Conservation (phyloP, 2,888 invertebrate genomes). For the Bugula neritina region DNA sequence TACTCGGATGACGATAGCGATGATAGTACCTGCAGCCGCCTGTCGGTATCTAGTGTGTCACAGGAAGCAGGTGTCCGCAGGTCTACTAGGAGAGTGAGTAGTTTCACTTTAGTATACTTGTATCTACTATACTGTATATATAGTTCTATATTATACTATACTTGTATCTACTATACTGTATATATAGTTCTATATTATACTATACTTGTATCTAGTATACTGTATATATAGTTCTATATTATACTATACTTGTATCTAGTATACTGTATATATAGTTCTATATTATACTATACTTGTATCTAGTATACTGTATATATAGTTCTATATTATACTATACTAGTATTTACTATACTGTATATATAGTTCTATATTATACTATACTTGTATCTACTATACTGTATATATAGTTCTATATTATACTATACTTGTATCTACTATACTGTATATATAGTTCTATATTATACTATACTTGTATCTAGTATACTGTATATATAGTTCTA, state of each 20-base stretch:
- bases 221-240: neutral
- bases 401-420: neutral
- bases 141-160: neutral
- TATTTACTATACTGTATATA: neutral
- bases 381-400: neutral
- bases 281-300: neutral
- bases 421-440: neutral
- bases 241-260: neutral
- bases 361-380: neutral
- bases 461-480: neutral
- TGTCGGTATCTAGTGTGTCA: neutral
- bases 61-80: neutral
- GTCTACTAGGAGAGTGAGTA: neutral
- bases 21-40: neutral
- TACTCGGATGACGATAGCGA: constrained; percentile 32
- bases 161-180: neutral
- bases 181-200: neutral
- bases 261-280: neutral
- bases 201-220: neutral
- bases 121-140: neutral
- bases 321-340: neutral
- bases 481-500: neutral
- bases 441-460: neutral
- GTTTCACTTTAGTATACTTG: too few species aligned
- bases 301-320: neutral